Evolutionary conservation across 2,888 invertebrate species (phyloP).

Genomic region (Pseudococcus longispinus): DNA sequence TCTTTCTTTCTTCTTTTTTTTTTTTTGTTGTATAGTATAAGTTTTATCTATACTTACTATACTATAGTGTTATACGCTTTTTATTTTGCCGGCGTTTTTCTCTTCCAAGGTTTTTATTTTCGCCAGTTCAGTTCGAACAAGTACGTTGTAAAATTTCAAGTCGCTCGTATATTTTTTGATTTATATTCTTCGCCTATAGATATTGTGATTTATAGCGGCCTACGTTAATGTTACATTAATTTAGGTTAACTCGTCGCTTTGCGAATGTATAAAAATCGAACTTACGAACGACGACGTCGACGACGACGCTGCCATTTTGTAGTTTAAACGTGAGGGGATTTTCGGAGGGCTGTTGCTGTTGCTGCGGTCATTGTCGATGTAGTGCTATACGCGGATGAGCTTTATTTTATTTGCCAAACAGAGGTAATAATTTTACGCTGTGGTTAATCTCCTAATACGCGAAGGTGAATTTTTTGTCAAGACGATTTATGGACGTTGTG

Average conservation of each 20-base stretch:
- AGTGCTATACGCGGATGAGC: background rate
- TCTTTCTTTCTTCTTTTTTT: background rate
- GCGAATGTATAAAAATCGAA: slow-evolving; percentile 38
- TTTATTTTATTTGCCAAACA: slow-evolving; percentile 23
- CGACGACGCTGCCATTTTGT: background rate
- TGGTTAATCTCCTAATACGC: background rate
- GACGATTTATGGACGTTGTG: background rate
- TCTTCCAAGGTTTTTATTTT: slow-evolving; percentile 28
- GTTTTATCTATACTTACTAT: background rate
- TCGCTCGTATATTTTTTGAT: slow-evolving; percentile 44
- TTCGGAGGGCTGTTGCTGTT: background rate
- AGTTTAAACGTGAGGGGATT: background rate
- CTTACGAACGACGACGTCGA: background rate
- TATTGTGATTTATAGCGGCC: slow-evolving; percentile 36
- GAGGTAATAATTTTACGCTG: background rate
- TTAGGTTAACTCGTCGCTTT: slow-evolving; percentile 43
- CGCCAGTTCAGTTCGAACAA: background rate
- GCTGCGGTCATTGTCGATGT: background rate
- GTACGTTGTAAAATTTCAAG: slow-evolving; percentile 41
- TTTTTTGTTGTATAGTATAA: background rate
- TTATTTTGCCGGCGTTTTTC: slow-evolving; percentile 15
- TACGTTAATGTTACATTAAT: slow-evolving; percentile 39
- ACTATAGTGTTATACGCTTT: slow-evolving; percentile 5
- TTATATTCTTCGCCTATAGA: slow-evolving; percentile 42
- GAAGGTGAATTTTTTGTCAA: background rate